Evolutionary conservation across 2,888 invertebrate species (phyloP), one percentile per base, ranked within the genome.

Genomic region (Protonemura montana): DNA sequence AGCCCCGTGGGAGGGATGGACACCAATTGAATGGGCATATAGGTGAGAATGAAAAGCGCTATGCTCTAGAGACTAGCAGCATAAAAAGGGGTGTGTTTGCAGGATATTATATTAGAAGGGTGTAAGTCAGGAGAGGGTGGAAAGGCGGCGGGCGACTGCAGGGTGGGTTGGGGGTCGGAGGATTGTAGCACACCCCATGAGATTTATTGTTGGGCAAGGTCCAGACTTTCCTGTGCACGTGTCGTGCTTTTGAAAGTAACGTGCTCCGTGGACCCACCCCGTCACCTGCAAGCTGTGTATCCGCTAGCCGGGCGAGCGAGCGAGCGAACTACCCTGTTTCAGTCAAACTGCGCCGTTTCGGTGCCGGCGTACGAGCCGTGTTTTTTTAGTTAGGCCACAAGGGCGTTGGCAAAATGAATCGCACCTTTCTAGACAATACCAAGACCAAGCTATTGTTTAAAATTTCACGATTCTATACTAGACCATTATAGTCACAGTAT

Each of bases 181-280:
- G 25, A 27, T 2, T 13, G 1, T 78, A 27, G 26, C 7, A 29
- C 29, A 81, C 81, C 81, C 81, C 81, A 81, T 81, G 81, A 81
- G 81, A 81, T 81, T 81, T 81, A 81, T 81, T n/a, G 81, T 81
- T 81, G 81, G 30, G 81, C 30, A 3, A 81, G 81, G 81, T 81
- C 81, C 81, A 30, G 81, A 29, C 28, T 29, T 28, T 28, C 28
- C 26, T 28, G 81, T 29, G 30, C 81, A 81, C 81, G 81, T 81
- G 81, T 28, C 81, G 30, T n/a, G 81, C 81, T 81, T 81, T 30
- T 81, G 30, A 28, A 78, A 59, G 59, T 59, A 59, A 59, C 59
- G 59, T 13, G 59, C 21, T 13, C 6, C 1, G 21, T 10, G n/a
- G n/a, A n/a, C 59, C 6, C 59, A 59, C 16, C 59, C 59, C 21